Base-by-base conservation (phyloP, 2,888 invertebrate genomes). In the Erpobdella octoculata region DNA sequence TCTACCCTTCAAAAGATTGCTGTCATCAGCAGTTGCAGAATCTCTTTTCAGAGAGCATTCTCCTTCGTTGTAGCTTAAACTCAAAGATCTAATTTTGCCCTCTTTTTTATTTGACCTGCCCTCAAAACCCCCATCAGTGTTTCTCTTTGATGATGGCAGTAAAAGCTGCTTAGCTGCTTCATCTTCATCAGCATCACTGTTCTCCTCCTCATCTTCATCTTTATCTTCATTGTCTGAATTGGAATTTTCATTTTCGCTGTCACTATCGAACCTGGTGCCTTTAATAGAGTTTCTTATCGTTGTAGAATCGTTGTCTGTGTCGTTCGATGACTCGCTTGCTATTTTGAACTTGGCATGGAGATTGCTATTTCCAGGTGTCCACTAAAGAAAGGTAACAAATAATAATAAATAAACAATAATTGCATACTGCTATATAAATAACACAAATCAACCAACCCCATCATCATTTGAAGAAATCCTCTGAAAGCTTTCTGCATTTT, bases 401-500 rank as follows among this genome's bases (percentile, higher is more conserved):
- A n/a, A n/a, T n/a, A n/a, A n/a, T n/a, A n/a, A n/a, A n/a, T n/a
- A n/a, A n/a, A n/a, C n/a, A n/a, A n/a, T n/a, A n/a, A n/a, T n/a
- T n/a, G n/a, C n/a, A n/a, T n/a, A n/a, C n/a, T n/a, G n/a, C n/a
- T n/a, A n/a, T n/a, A n/a, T n/a, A n/a, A n/a, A n/a, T n/a, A n/a
- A n/a, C n/a, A n/a, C n/a, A n/a, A n/a, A n/a, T n/a, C n/a, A n/a
- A n/a, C n/a, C n/a, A n/a, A n/a, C n/a, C n/a, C 53, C 28, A 6
- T 28, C 53, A 8, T 53, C 53, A 15, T 28, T 53, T 1, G 18
- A 18, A 1, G 53, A 53, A 53, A 53, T 21, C 8, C 53, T 53
- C 53, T 53, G 53, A 4, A 53, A 28, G 15, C 53, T 21, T 15
- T 46, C 67, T 9, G 73, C 69, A n/a, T n/a, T n/a, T n/a, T n/a